phyloP scores from a whole-genome alignment of 2,797 vertebrate species.

The Ctenochaetus hawaiiensis region DNA sequence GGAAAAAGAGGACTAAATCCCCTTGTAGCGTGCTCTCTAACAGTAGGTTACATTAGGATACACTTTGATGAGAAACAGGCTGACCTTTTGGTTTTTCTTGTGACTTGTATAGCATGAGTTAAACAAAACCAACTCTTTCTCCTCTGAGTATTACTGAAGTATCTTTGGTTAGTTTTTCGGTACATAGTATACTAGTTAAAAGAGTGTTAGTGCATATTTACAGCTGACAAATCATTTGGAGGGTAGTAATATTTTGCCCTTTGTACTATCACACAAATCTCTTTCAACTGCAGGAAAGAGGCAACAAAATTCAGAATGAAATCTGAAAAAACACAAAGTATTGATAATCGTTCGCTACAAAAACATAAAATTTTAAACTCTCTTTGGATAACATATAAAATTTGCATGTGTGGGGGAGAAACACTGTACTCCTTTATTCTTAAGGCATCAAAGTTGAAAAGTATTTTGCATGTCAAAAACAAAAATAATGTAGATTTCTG shows the following conservation, averaged over 20 bases:
- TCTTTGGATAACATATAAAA: slow-evolving; percentile 3
- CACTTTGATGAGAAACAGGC: slow-evolving; percentile 11
- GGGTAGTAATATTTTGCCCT: not conserved
- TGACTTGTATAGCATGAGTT: not conserved
- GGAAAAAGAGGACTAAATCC: not conserved
- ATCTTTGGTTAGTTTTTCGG: not conserved
- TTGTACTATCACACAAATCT: not conserved
- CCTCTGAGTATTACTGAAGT: not conserved
- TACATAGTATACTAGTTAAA: not conserved
- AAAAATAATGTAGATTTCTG: not conserved
- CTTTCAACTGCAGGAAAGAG: not conserved
- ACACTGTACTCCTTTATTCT: not conserved
- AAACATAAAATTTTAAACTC: not conserved
- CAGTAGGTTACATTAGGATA: too few species aligned
- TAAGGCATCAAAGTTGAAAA: slow-evolving; percentile 19
- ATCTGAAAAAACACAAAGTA: not conserved
- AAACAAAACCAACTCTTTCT: not conserved
- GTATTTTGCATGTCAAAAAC: not conserved
- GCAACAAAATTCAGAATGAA: not conserved
- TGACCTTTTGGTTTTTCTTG: not conserved
- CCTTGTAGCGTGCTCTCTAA: not conserved
- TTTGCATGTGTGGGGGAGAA: not conserved
- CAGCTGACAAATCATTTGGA: not conserved
- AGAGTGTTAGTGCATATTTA: slow-evolving; percentile 17
- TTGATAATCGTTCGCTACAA: not conserved